Evolutionary conservation across 2,113 vertebrate genomes (phyloP), one percentile per base, ranked within the genome.

Genomic region (Fulmarus glacialis): DNA sequence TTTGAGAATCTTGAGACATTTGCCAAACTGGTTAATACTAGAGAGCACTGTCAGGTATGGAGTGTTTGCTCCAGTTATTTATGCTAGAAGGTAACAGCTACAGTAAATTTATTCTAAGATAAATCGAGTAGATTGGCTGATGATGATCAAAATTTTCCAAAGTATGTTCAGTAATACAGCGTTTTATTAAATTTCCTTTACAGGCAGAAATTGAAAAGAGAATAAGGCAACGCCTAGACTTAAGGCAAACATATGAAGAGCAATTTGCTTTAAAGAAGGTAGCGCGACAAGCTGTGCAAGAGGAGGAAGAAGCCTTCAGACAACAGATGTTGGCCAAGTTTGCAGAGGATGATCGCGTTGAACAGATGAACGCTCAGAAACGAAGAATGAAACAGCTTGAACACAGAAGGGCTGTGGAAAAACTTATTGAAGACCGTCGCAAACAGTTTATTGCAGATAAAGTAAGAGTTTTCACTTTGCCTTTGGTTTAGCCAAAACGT

Each of bases 311-410:
- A 79, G 82, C 90, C 42, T 99, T 99, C 90, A 98, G 98, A 53
- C 97, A 97, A 60, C 96, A 74, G 20, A 98, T 99, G 98, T 96
- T 99, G 95, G 99, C 98, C 26, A 99, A 99, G 97, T 98, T 99
- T 59, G 99, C 99, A 0, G 99, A 99, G 95, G 99, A 99, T 2
- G 99, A 99, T 84, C 98, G 98, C 16, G 93, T 99, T 12, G 99
- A 99, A 85, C 98, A 99, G 97, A 99, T 99, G 99, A 99, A 99
- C 1, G 98, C 98, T 22, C 99, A 99, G 95, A 99, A 98, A 59
- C 97, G 96, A 9, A 99, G 99, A 66, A 98, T 99, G 99, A 99
- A 99, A 95, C 99, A 99, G 70, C 98, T 99, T 4, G 99, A 99
- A 90, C 99, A 99, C 95, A 98, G 90, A 81, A 98, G 94, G 15